These are phyloP conservation scores for Heterochromis multidens DNA, from an alignment of 2,113 vertebrate genomes.

Conservation along the genomic window DNA sequence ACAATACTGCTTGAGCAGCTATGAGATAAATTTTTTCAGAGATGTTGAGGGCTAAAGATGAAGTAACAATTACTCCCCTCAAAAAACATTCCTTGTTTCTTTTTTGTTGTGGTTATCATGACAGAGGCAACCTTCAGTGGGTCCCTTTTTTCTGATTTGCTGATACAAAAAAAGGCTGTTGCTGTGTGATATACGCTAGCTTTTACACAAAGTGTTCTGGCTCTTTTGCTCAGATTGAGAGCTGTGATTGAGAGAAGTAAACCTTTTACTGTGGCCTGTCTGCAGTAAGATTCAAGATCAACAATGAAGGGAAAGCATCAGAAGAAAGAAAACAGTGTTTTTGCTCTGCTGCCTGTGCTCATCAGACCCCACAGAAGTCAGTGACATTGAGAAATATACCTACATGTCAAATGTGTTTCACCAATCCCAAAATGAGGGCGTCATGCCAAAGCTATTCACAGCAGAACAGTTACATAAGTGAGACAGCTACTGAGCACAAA, in stretches of 20 bases:
- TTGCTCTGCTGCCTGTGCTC: constrained; percentile 4
- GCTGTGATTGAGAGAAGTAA: constrained; percentile 25
- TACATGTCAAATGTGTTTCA: constrained; percentile 49
- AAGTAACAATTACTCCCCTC: constrained; percentile 62
- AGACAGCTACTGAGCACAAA: constrained; percentile 21
- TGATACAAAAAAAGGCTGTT: not conserved
- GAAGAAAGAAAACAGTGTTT: constrained; percentile 9
- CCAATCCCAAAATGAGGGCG: constrained; percentile 48
- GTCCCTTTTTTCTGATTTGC: constrained; percentile 32
- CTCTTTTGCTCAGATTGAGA: constrained; percentile 19
- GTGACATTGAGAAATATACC: constrained; percentile 43
- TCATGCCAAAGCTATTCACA: constrained; percentile 31
- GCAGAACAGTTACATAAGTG: constrained; percentile 43
- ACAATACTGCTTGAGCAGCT: constrained; percentile 30
- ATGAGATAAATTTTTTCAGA: constrained; percentile 68
- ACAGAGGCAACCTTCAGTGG: constrained; percentile 3
- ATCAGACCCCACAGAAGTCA: constrained; percentile 22
- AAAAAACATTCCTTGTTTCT: constrained; percentile 24
- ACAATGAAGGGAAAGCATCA: constrained; percentile 25
- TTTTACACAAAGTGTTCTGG: constrained; percentile 9
- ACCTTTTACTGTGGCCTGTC: constrained; percentile 32
- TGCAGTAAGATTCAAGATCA: constrained; percentile 44
- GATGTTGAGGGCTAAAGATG: constrained; percentile 56
- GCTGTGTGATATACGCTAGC: not conserved
- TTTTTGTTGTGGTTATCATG: constrained; percentile 5